Base-by-base conservation (phyloP, 2,797 vertebrate genomes). In the Hypotaenidia okinawae region DNA sequence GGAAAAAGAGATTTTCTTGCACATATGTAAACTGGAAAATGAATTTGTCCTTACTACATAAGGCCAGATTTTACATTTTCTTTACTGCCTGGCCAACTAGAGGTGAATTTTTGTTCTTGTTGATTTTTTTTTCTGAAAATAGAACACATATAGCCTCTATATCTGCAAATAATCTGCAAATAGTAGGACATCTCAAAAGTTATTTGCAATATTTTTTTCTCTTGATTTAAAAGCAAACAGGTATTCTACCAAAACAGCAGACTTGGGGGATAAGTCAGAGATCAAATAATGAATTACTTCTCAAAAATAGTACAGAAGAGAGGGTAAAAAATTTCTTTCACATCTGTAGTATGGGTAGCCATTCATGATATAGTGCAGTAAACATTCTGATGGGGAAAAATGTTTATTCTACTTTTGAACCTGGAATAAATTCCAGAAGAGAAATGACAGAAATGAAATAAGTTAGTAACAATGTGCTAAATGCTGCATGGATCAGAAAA, bases 251-350 rank as follows among this genome's bases (percentile, higher is more conserved):
- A 64, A 69, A 77, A 55, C 7, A 81, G 35, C 18, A 61, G 9
- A 55, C 76, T 63, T 2, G 2, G 10, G 19, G 52, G 5, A 32
- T 81, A 79, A 77, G 11, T 12, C 84, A 59, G 69, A 92, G 49
- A 90, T 64, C 35, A 86, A 32, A 81, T 75, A 91, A 80, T n/a
- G 23, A 73, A 77, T 85, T 93, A 19, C 54, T 72, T 96, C 69
- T 94, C 76, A 95, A 72, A 94, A 90, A 30, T 5, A 57, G n/a
- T 51, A 58, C 9, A 83, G 37, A 77, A 87, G 3, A 77, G 21
- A 67, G 5, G 5, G 13, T 22, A 4, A 54, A 8, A 1, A 59
- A 88, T 54, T 81, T 93, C 11, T 72, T 30, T 62, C 54, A 81
- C 51, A 84, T 14, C 49, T 75, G 19, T 12, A 55, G 7, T 27